Conservation (phyloP, 2,888 invertebrate species). For the Drosophila flavopinicola region DNA sequence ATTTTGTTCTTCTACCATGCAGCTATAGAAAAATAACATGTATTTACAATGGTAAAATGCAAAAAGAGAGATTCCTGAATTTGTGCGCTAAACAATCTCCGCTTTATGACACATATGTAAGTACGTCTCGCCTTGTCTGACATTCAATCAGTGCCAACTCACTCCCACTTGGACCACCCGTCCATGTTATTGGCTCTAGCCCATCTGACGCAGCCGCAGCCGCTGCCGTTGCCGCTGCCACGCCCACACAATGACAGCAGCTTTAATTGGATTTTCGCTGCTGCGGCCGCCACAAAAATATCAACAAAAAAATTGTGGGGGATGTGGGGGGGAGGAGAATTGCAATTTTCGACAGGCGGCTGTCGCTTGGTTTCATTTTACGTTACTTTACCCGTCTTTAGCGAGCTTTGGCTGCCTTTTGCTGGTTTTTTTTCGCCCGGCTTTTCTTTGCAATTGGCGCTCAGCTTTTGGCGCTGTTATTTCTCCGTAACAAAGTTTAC, state of each 20-base stretch:
- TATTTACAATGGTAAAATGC: neutral
- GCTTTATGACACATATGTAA: conserved; percentile 77
- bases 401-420: conserved; percentile 47
- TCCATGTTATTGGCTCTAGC: conserved; percentile 5
- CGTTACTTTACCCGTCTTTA: conserved; percentile 59
- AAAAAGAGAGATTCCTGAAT: conserved; percentile 11
- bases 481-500: conserved; percentile 79
- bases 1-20: too few species aligned
- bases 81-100: conserved; percentile 67
- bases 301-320: conserved; percentile 9
- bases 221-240: conserved; percentile 27
- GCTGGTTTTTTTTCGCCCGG: conserved; percentile 30
- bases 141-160: conserved; percentile 72
- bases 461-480: conserved; percentile 69
- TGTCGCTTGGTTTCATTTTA: conserved; percentile 68
- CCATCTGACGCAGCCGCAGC: conserved; percentile 14
- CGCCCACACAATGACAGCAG: conserved; percentile 74
- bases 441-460: conserved; percentile 70
- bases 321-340: conserved; percentile 48
- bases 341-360: conserved; percentile 80
- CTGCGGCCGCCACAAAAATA: conserved; percentile 58
- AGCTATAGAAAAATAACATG: too few species aligned
- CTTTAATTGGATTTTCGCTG: conserved; percentile 79
- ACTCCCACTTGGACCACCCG: neutral
- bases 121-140: conserved; percentile 60